phyloP scores from a whole-genome alignment of 2,113 vertebrate genomes.

The Bettongia penicillata region DNA sequence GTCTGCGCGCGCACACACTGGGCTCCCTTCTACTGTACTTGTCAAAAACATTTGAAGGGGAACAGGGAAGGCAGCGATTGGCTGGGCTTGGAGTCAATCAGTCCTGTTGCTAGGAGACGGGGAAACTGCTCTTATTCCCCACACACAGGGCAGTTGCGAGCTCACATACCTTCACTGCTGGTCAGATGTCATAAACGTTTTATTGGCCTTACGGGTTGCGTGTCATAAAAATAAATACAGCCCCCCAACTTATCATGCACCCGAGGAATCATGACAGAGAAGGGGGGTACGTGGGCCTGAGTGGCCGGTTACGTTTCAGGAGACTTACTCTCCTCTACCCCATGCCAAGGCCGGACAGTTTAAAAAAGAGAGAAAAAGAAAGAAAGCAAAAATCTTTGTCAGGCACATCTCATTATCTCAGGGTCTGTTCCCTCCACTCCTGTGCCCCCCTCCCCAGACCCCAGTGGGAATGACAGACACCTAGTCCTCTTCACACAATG shows the following conservation, averaged over 20 bases:
- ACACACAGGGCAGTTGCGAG: constrained; percentile 72
- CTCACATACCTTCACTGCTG: constrained; percentile 83
- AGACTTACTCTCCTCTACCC: background rate
- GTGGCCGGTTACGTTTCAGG: background rate
- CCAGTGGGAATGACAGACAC: background rate
- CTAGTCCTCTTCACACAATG: constrained; percentile 41
- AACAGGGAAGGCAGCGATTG: constrained; percentile 74
- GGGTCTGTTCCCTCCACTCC: constrained; percentile 26
- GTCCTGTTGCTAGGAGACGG: constrained; percentile 81
- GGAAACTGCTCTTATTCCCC: constrained; percentile 75
- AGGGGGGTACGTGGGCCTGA: background rate
- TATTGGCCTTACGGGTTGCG: constrained; percentile 62
- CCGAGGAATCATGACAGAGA: background rate
- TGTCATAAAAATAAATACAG: constrained; percentile 69
- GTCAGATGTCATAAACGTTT: constrained; percentile 83
- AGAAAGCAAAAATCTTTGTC: constrained; percentile 69
- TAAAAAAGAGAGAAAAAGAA: too few relatives aligned
- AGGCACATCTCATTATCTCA: constrained; percentile 42
- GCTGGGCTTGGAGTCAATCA: constrained; percentile 76
- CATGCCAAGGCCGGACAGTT: constrained; percentile 55
- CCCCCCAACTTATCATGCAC: constrained; percentile 52
- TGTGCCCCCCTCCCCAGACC: background rate
- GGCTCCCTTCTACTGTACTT: constrained; percentile 76
- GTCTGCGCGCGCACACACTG: constrained; percentile 60
- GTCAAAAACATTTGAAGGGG: constrained; percentile 81